Conservation (phyloP, 2,113 vertebrate genomes). For the Myxocyprinus asiaticus region DNA sequence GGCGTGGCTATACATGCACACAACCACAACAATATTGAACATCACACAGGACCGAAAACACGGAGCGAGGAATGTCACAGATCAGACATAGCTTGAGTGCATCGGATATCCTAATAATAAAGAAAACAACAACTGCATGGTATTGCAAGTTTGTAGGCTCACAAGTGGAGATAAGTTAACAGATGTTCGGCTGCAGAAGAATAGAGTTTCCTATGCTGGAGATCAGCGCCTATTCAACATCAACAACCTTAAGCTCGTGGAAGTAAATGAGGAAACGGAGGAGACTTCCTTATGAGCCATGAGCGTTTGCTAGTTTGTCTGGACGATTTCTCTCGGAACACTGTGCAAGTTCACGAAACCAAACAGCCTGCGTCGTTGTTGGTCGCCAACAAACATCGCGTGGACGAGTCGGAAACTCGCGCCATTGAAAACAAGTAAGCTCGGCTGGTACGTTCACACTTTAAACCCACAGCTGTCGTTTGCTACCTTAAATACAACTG, state of each 20-base stretch:
- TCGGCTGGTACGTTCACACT: constrained; percentile 1
- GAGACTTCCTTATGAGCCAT: not conserved
- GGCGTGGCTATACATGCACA: constrained; percentile 61
- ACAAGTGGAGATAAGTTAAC: not conserved
- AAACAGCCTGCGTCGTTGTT: not conserved
- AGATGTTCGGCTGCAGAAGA: not conserved
- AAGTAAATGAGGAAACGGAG: constrained; percentile 20
- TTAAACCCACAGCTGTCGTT: not conserved
- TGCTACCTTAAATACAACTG: not conserved
- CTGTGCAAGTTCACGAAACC: not conserved
- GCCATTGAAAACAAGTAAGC: constrained; percentile 52
- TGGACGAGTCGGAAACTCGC: constrained; percentile 34
- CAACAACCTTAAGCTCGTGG: constrained; percentile 29
- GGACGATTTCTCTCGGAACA: not conserved
- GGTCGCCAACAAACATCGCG: not conserved
- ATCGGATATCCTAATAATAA: constrained; percentile 63
- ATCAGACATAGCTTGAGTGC: constrained; percentile 64
- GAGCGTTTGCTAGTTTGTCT: not conserved
- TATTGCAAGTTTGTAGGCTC: constrained; percentile 24
- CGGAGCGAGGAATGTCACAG: constrained; percentile 69
- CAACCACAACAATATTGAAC: constrained; percentile 62
- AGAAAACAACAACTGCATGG: constrained; percentile 3
- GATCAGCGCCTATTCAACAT: constrained; percentile 22
- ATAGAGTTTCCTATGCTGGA: constrained; percentile 3
- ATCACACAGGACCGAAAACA: constrained; percentile 3